Conservation (phyloP, 92 coral and sea anemone species). For the Desmophyllum pertusum region DNA sequence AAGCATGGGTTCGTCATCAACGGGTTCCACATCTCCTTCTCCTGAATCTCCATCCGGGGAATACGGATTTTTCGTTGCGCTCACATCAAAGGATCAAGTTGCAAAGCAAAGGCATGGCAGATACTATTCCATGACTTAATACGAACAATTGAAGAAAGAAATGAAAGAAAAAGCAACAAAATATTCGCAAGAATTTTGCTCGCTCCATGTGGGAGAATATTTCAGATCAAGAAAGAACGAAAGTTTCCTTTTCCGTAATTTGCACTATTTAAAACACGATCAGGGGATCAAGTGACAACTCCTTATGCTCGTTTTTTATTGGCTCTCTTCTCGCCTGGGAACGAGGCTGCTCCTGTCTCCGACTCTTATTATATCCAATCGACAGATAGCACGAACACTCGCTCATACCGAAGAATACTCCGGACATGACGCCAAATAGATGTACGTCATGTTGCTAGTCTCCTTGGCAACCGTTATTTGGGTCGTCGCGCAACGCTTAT, state of each 20-base stretch:
- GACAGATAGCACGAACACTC: background rate
- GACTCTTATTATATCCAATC: slow-evolving; percentile 1
- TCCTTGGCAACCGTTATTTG: too few species aligned
- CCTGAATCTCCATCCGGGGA: slow-evolving; percentile 68
- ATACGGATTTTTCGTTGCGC: slow-evolving; percentile 85
- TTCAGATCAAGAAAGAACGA: background rate
- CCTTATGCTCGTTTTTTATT: too few species aligned
- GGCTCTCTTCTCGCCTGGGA: too few species aligned
- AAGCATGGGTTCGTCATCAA: slow-evolving; percentile 86
- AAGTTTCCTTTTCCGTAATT: background rate
- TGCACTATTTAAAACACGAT: background rate
- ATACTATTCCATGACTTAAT: slow-evolving; percentile 35
- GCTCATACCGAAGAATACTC: background rate
- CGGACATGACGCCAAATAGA: background rate
- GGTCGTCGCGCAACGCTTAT: too few species aligned
- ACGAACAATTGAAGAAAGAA: background rate
- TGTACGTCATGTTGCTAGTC: background rate
- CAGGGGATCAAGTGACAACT: background rate
- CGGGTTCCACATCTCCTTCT: slow-evolving; percentile 58
- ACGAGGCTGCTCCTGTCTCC: too few species aligned
- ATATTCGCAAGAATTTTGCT: background rate
- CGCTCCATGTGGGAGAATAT: background rate
- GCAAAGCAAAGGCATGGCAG: slow-evolving; percentile 11
- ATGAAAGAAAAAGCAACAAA: background rate
- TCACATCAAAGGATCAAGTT: slow-evolving; percentile 59